Evolutionary conservation across 2,797 vertebrate species (phyloP), one percentile per base, ranked within the genome.

Genomic region (Crenuchus spilurus): DNA sequence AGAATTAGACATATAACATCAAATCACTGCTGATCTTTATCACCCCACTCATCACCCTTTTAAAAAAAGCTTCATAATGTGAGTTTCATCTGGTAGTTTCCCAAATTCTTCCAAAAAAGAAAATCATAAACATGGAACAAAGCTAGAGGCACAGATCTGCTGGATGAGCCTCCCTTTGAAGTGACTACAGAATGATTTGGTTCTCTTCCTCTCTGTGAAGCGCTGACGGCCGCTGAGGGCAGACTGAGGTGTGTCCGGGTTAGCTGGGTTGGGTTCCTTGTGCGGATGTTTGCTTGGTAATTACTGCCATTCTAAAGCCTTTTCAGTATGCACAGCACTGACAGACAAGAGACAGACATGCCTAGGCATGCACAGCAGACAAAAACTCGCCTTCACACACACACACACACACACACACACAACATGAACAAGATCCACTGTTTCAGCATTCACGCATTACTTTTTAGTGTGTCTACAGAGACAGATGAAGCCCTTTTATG

Each of bases 201-300:
- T n/a, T 30, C 20, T 54, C 46, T 22, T 60, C 31, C 33, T 74
- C 31, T 51, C 35, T 70, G 6, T 61, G 26, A 71, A 24, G 42
- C 13, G 37, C 39, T 35, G 14, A 49, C 74, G 16, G 65, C 37
- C n/a, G 16, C 22, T 63, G 58, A 74, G 28, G 49, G 42, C 66
- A 76, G 39, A 65, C 67, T 70, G 44, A 72, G 74, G 79, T 79
- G 77, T 79, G 74, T 69, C 76, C 16, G 13, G 4, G 13, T 24
- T 54, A 57, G 57, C 65, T 39, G 42, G 67, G 75, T 72, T 79
- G 77, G 63, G 74, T 46, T 77, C 41, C 62, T 66, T 46, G 39
- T 65, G 48, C 44, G 70, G 79, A 81, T 77, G 77, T 81, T 81
- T 79, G 71, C 64, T 33, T 31, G 33, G 77, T 83, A 81, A 81